Evolutionary conservation across 2,797 vertebrate species (phyloP).

Genomic region (Hydrocynus forskahlii): DNA sequence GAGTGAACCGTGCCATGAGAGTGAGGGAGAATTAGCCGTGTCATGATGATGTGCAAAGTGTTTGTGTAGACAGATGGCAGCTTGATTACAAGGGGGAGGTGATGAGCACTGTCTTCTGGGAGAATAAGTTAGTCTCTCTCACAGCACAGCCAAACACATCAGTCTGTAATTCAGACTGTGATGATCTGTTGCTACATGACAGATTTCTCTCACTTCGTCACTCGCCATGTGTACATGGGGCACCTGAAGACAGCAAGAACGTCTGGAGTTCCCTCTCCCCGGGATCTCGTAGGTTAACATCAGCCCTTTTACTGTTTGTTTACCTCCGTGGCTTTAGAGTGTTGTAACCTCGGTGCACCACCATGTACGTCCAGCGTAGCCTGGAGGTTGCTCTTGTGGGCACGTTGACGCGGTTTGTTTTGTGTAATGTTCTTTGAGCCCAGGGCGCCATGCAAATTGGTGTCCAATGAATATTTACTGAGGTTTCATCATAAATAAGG

Average conservation of each 20-base stretch:
- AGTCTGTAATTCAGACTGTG: constrained; percentile 21
- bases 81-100: constrained; percentile 33
- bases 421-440: not conserved
- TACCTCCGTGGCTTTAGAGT: not conserved
- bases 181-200: not conserved
- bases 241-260: not conserved
- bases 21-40: constrained; percentile 42
- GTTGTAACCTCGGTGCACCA: too few species aligned
- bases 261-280: not conserved
- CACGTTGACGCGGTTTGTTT: constrained; percentile 3
- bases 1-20: constrained; percentile 9
- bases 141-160: not conserved
- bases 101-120: constrained; percentile 42
- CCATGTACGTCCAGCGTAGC: not conserved
- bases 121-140: not conserved
- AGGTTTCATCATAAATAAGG: constrained; percentile 18
- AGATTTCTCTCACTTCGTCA: not conserved
- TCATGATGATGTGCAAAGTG: constrained; percentile 53
- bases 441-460: not conserved
- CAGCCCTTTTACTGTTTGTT: not conserved
- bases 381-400: not conserved
- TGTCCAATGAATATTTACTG: constrained; percentile 17
- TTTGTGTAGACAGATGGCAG: constrained; percentile 56
- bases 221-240: not conserved
- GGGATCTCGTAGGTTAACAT: too few species aligned